Evolutionary conservation across 2,797 vertebrate genomes (phyloP).

Genomic region (Liparis tanakae): DNA sequence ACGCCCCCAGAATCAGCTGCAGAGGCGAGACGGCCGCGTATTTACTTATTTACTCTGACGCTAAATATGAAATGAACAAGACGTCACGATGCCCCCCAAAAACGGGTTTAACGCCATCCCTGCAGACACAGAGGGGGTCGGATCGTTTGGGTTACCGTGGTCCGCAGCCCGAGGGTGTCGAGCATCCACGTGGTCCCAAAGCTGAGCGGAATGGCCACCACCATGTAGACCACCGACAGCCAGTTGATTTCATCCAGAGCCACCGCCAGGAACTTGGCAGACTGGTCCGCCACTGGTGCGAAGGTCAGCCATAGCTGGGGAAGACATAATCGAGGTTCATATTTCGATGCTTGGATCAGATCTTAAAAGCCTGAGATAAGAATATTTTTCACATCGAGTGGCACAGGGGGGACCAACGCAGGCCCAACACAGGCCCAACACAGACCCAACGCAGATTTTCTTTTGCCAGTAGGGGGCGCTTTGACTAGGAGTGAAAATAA

Average conservation of each 20-base stretch:
- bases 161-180: conserved; percentile 88
- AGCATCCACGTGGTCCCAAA: conserved; percentile 91
- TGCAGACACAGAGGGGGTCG: no score
- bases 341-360: not conserved
- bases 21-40: not conserved
- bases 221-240: conserved; percentile 89
- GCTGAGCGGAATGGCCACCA: conserved; percentile 89
- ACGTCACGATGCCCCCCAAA: not conserved
- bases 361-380: not conserved
- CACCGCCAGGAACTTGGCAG: conserved; percentile 80
- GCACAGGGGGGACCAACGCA: no score
- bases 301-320: conserved; percentile 91
- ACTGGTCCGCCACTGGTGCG: conserved; percentile 89
- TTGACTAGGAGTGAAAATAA: no score
- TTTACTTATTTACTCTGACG: not conserved
- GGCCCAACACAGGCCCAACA: no score
- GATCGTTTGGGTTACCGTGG: conserved; percentile 67
- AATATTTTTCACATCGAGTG: not conserved
- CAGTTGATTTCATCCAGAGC: conserved; percentile 86
- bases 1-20: conserved; percentile 89
- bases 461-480: no score
- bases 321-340: conserved; percentile 1
- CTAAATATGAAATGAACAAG: not conserved
- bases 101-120: no score
- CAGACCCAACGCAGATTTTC: no score